Evolutionary conservation across 2,888 invertebrate species (phyloP).

Genomic region (Calameuta idolon): DNA sequence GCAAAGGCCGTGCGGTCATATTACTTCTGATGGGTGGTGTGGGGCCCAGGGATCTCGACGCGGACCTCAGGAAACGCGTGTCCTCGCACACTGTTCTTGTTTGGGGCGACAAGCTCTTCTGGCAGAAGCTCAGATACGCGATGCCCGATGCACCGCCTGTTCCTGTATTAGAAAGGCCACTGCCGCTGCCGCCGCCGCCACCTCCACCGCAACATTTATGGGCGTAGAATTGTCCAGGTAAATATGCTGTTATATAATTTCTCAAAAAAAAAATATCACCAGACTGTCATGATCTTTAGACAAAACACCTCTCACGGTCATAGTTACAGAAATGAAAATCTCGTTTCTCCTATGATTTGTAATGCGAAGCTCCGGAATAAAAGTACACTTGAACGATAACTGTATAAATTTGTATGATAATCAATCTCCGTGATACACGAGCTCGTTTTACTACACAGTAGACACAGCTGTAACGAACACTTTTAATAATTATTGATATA

Average conservation of each 20-base stretch:
- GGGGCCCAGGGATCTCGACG: conserved; percentile 88
- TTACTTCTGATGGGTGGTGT: conserved; percentile 92
- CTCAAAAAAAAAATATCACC: too few relatives aligned
- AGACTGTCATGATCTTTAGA: too few relatives aligned
- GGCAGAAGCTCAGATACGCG: conserved; percentile 94
- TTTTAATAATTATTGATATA: too few relatives aligned
- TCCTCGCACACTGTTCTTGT: conserved; percentile 92
- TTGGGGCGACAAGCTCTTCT: conserved; percentile 95
- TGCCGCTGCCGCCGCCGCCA: conserved; percentile 67
- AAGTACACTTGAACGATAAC: too few relatives aligned
- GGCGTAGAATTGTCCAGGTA: conserved; percentile 72
- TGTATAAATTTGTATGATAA: too few relatives aligned
- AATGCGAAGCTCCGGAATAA: too few relatives aligned
- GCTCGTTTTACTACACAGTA: too few relatives aligned
- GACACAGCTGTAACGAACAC: too few relatives aligned
- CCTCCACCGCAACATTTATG: conserved; percentile 79
- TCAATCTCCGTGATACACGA: too few relatives aligned
- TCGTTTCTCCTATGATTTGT: too few relatives aligned
- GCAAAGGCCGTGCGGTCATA: conserved; percentile 86
- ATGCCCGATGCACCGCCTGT: conserved; percentile 78
- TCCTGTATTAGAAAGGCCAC: conserved; percentile 60
- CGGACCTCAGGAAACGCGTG: conserved; percentile 89
- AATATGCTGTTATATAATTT: background rate
- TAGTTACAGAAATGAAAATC: too few relatives aligned
- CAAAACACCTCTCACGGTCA: too few relatives aligned